phyloP scores from a whole-genome alignment of 2,888 invertebrate species.

The Tryphoninae sp. region DNA sequence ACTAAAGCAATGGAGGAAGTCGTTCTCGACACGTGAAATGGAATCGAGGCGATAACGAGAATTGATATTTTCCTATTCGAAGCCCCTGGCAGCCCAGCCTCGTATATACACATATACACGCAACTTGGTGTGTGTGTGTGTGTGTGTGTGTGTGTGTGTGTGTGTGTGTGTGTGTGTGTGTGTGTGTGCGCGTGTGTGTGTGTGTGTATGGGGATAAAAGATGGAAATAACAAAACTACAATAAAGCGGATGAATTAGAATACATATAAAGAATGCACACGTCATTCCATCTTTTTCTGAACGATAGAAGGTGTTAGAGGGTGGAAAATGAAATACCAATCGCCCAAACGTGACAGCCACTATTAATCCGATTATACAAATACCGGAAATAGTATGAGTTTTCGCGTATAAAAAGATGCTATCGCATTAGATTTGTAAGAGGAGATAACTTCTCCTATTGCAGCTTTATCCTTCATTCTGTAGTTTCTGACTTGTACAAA shows the following conservation, averaged over 20 bases:
- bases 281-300: constrained; percentile 24
- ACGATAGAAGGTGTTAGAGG: constrained; percentile 7
- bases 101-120: background rate
- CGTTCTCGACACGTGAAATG: constrained; percentile 56
- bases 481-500: too few species aligned
- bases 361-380: constrained; percentile 22
- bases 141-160: background rate
- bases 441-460: background rate
- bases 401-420: background rate
- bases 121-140: too few species aligned
- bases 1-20: constrained; percentile 48
- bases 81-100: background rate
- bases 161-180: too few species aligned
- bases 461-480: background rate
- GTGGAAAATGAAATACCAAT: constrained; percentile 35
- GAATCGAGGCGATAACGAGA: constrained; percentile 54
- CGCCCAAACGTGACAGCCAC: constrained; percentile 20
- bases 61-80: constrained; percentile 53
- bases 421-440: background rate
- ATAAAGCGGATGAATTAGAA: background rate
- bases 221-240: constrained; percentile 24
- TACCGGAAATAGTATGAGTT: constrained; percentile 2
- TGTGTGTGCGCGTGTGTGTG: background rate
- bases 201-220: background rate
- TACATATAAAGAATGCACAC: background rate